Conservation (phyloP, 2,797 vertebrate genomes). For the Pelodytes ibericus region DNA sequence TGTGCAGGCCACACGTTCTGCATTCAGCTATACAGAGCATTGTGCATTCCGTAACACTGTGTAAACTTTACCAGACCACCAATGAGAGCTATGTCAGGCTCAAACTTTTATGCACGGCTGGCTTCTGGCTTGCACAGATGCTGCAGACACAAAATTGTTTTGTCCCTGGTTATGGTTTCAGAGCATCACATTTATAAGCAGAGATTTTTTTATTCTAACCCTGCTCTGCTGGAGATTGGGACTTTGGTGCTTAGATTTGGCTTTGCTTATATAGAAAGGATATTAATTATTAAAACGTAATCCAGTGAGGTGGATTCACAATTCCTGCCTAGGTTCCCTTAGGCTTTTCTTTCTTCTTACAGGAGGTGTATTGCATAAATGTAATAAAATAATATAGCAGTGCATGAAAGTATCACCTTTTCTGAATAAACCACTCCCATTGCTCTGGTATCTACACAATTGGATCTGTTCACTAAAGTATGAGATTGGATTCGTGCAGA, state of each 20-base stretch:
- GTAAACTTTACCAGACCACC: constrained; percentile 19
- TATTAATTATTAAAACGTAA: background rate
- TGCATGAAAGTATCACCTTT: too few relatives aligned
- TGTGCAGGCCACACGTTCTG: constrained; percentile 30
- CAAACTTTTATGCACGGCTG: background rate
- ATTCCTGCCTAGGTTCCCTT: too few relatives aligned
- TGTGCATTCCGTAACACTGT: constrained; percentile 26
- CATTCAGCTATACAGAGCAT: constrained; percentile 22
- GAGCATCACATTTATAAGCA: constrained; percentile 29
- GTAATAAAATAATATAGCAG: too few relatives aligned
- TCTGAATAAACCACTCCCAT: too few relatives aligned
- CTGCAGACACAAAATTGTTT: constrained; percentile 31
- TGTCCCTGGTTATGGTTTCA: constrained; percentile 9
- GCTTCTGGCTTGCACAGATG: constrained; percentile 29
- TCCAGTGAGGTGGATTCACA: background rate
- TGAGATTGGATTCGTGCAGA: too few relatives aligned
- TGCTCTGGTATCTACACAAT: too few relatives aligned
- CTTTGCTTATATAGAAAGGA: constrained; percentile 1
- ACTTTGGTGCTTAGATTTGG: background rate
- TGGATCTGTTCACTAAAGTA: too few relatives aligned
- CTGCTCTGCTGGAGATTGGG: background rate
- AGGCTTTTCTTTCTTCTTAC: too few relatives aligned
- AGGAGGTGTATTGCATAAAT: too few relatives aligned
- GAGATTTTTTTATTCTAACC: background rate
- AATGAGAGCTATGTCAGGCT: constrained; percentile 23